Evolutionary conservation across 2,888 invertebrate species (phyloP).

Genomic region (Calameuta filiformis): DNA sequence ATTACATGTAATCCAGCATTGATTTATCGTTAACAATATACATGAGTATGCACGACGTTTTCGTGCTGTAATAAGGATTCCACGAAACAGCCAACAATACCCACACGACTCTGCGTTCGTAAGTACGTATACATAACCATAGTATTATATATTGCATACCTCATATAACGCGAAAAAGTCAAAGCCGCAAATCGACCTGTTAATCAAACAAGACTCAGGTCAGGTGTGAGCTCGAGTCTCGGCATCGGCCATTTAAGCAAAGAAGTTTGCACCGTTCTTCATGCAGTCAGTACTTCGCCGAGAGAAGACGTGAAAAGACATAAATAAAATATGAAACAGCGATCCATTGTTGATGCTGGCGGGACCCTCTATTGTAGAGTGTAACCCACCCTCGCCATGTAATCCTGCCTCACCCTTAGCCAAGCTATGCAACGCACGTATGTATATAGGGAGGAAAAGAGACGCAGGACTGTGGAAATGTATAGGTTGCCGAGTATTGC

Average conservation of each 20-base stretch:
- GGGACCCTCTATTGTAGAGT: conserved; percentile 28
- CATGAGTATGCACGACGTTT: not conserved
- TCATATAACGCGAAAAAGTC: not conserved
- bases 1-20: conserved; percentile 31
- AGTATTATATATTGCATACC: not conserved
- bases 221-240: not conserved
- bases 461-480: conserved; percentile 10
- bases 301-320: conserved; percentile 21
- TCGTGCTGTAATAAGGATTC: not conserved
- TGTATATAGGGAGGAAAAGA: conserved; percentile 11
- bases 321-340: conserved; percentile 47
- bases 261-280: not conserved
- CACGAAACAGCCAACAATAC: not conserved
- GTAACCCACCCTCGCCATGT: conserved; percentile 29
- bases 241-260: not conserved
- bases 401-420: conserved; percentile 37
- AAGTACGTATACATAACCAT: not conserved
- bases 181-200: not conserved
- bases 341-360: conserved; percentile 41
- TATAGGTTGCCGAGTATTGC: conserved; percentile 25
- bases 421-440: conserved; percentile 22
- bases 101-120: not conserved
- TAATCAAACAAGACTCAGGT: not conserved
- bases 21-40: conserved; percentile 36
- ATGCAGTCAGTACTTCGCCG: not conserved